Conservation (phyloP, 2,797 vertebrate species). For the Pseudotriccus pelzelni region DNA sequence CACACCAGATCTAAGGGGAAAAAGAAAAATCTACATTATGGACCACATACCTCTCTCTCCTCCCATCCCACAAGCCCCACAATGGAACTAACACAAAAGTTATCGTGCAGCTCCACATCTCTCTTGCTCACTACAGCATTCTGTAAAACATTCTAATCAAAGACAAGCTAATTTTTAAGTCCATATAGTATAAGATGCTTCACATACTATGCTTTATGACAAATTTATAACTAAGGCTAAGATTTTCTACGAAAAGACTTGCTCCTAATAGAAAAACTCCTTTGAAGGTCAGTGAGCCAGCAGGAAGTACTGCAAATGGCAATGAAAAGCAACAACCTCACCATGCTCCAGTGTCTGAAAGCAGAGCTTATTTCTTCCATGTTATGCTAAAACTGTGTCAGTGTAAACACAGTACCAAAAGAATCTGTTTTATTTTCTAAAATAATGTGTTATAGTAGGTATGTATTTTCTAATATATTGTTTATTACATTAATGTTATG, state of each 20-base stretch:
- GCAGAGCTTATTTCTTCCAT: neutral
- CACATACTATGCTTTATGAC: neutral
- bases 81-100: neutral
- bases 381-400: neutral
- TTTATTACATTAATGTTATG: neutral
- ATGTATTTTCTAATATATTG: neutral
- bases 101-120: neutral
- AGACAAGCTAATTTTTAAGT: neutral
- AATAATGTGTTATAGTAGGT: neutral
- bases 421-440: neutral
- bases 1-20: slow-evolving; percentile 88
- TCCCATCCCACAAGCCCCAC: neutral
- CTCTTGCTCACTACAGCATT: neutral
- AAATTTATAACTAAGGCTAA: neutral
- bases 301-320: neutral
- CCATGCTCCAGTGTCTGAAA: neutral
- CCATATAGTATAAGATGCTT: neutral
- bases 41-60: neutral
- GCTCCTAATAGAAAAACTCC: neutral
- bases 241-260: neutral
- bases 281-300: neutral
- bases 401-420: neutral
- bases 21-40: neutral
- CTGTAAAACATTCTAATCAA: neutral
- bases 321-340: neutral